phyloP scores from a whole-genome alignment of 2,888 invertebrate species.

The Augiades crinisus region DNA sequence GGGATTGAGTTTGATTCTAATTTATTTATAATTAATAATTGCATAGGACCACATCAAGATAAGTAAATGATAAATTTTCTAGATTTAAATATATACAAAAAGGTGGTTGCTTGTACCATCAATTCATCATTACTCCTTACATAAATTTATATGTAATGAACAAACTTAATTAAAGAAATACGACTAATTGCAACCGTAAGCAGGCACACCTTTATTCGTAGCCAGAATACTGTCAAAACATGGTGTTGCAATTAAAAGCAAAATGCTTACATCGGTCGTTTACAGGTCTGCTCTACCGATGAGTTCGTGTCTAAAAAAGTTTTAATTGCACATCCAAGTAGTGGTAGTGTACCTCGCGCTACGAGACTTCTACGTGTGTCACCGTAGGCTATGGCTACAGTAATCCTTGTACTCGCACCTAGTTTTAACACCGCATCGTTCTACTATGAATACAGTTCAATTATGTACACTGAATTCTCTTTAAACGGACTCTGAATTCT shows the following conservation, averaged over 20 bases:
- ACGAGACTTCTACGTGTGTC: slow-evolving; percentile 34
- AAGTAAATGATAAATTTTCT: no score
- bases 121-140: not conserved
- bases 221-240: slow-evolving; percentile 33
- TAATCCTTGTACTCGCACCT: no score
- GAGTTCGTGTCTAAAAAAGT: slow-evolving; percentile 48
- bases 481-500: no score
- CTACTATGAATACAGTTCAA: no score
- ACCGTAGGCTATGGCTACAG: slow-evolving; percentile 16
- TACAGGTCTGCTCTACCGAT: slow-evolving; percentile 50
- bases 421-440: no score
- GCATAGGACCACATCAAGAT: no score
- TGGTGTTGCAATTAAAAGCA: slow-evolving; percentile 47
- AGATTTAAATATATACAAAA: not conserved
- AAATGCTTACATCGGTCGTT: slow-evolving; percentile 49
- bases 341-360: slow-evolving; percentile 30
- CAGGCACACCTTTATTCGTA: not conserved
- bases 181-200: slow-evolving; percentile 12
- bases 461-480: no score
- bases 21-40: no score
- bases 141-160: not conserved
- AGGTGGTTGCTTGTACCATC: not conserved
- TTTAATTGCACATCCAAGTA: slow-evolving; percentile 51
- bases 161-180: not conserved
- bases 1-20: no score